phyloP scores from a whole-genome alignment of 2,797 vertebrate genomes.

The Notoglanidium macrostoma region DNA sequence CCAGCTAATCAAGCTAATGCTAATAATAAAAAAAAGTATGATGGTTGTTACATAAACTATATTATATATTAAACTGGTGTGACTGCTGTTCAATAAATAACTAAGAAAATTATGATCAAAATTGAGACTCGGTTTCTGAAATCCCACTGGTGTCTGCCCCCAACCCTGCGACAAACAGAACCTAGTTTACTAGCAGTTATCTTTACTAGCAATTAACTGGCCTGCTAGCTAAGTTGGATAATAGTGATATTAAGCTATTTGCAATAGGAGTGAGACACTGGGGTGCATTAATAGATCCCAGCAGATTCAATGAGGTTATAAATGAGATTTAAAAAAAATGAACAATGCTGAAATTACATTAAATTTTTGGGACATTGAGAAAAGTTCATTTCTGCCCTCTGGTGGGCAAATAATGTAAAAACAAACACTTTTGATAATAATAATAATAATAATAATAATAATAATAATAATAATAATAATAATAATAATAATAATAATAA shows the following conservation, averaged over 20 bases:
- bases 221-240: not conserved
- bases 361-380: not conserved
- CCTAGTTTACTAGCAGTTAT: not conserved
- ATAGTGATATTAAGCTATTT: not conserved
- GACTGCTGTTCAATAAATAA: not conserved
- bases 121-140: not conserved
- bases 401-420: not conserved
- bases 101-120: not conserved
- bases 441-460: not conserved
- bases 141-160: not conserved
- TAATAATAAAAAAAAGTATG: not conserved
- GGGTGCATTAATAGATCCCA: not conserved
- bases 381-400: not conserved
- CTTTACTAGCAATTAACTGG: not conserved
- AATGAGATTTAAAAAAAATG: not conserved
- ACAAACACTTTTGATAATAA: not conserved
- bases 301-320: not conserved
- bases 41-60: not conserved
- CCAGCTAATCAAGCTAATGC: not conserved
- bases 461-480: not conserved
- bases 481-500: constrained; percentile 1
- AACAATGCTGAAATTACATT: not conserved
- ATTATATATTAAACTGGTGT: not conserved
- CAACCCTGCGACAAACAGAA: not conserved
- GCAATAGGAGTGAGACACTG: not conserved